Conservation (phyloP, 2,888 invertebrate species). For the Priocnemis perturbator region DNA sequence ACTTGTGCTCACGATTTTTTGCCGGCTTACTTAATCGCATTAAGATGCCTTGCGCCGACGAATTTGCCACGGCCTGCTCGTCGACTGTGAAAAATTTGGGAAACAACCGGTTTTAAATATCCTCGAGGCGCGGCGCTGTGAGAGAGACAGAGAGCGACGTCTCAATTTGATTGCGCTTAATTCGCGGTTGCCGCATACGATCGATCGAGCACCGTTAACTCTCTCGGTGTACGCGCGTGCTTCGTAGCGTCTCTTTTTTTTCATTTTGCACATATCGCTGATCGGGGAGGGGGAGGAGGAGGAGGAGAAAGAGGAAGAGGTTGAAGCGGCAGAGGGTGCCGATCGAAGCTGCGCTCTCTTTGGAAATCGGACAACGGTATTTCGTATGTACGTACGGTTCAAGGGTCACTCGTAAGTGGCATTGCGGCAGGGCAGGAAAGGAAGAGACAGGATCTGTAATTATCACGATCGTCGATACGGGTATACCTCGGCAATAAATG, state of each 20-base stretch:
- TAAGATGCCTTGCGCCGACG: no score
- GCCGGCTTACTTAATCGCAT: no score
- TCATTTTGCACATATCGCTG: no score
- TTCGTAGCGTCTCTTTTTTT: no score
- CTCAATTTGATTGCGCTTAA: slow-evolving; percentile 13
- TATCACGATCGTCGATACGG: slow-evolving; percentile 29
- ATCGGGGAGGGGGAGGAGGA: no score
- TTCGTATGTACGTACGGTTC: slow-evolving; percentile 40
- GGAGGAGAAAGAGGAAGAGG: no score
- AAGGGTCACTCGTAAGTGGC: slow-evolving; percentile 53
- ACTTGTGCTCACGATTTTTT: no score
- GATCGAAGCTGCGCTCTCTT: slow-evolving; percentile 32
- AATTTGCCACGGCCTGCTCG: no score
- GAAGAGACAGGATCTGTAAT: slow-evolving; percentile 37
- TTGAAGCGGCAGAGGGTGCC: no score
- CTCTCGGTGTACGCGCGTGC: no score
- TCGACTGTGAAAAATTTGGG: no score
- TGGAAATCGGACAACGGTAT: slow-evolving; percentile 55
- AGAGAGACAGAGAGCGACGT: slow-evolving; percentile 12
- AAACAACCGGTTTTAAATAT: no score
- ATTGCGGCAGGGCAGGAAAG: slow-evolving; percentile 43
- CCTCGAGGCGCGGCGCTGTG: neutral
- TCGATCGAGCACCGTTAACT: slow-evolving; percentile 4
- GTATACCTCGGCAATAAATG: slow-evolving; percentile 31
- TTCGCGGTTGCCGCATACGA: slow-evolving; percentile 19